These are phyloP conservation scores for Passerculus sandwichensis DNA, from an alignment of 2,797 vertebrate genomes.

Conservation along the genomic window DNA sequence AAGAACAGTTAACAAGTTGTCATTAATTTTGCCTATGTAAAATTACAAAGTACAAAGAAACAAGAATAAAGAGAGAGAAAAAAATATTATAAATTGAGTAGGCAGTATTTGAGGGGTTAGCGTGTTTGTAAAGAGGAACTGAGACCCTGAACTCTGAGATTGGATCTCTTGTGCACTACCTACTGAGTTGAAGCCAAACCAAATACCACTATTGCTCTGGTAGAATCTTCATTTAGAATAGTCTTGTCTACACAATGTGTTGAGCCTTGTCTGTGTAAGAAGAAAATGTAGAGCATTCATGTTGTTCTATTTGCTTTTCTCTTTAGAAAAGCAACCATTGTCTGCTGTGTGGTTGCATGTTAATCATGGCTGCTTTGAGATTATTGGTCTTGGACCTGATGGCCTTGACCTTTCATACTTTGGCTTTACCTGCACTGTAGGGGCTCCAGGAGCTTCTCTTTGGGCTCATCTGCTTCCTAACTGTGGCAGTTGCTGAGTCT, in stretches of 20 bases:
- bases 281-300: not conserved
- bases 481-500: not conserved
- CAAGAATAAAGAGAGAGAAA: not conserved
- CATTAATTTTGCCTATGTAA: not conserved
- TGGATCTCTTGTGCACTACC: not conserved
- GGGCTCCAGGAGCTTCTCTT: not conserved
- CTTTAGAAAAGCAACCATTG: not conserved
- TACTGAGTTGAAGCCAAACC: not conserved
- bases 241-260: not conserved
- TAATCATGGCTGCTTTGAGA: not conserved
- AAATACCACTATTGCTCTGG: not conserved
- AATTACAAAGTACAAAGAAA: not conserved
- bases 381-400: not conserved
- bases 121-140: not conserved
- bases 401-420: not conserved
- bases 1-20: not conserved
- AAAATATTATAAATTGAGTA: not conserved
- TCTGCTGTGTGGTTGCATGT: not conserved
- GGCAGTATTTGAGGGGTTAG: not conserved
- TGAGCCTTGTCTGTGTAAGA: not conserved
- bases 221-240: not conserved
- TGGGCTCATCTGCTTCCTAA: not conserved
- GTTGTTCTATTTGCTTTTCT: not conserved
- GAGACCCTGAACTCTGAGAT: not conserved
- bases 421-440: not conserved